These are phyloP conservation scores for Junonia oenone DNA, from an alignment of 2,888 invertebrate species.

Conservation along the genomic window DNA sequence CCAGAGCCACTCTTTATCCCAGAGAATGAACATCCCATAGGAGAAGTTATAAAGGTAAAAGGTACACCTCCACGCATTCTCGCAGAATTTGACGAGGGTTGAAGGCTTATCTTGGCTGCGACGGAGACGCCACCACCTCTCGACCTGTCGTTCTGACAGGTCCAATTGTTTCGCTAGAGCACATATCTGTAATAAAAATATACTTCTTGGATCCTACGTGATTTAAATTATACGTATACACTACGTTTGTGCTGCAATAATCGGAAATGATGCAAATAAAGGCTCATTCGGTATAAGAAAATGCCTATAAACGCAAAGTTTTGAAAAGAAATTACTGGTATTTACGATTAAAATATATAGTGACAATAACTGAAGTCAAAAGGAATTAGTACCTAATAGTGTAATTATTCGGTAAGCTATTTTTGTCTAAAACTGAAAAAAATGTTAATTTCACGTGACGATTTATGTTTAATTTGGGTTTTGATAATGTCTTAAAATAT, in stretches of 20 bases:
- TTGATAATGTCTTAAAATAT: too few species aligned
- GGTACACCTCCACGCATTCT: constrained; percentile 93
- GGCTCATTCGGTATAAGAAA: too few species aligned
- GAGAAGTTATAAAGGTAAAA: constrained; percentile 92
- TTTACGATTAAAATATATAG: too few species aligned
- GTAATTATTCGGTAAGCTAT: too few species aligned
- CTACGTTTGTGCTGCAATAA: neutral
- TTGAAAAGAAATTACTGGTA: too few species aligned
- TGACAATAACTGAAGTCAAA: too few species aligned
- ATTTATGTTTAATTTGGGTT: too few species aligned
- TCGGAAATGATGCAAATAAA: neutral
- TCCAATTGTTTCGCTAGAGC: constrained; percentile 91
- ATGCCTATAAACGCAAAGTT: too few species aligned
- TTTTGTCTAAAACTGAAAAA: too few species aligned
- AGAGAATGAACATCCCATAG: constrained; percentile 89
- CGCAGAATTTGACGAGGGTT: constrained; percentile 94
- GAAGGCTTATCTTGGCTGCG: constrained; percentile 93
- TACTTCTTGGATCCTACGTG: neutral
- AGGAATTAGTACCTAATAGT: too few species aligned
- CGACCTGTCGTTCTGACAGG: constrained; percentile 91
- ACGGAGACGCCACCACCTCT: constrained; percentile 94
- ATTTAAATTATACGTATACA: too few species aligned
- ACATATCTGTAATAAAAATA: constrained; percentile 69
- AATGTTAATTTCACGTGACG: too few species aligned
- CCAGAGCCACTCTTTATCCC: constrained; percentile 98